A percentile compares a stretch with the other conserved stretches of the same genome.
Conservation (phyloP, 2,888 invertebrate genomes). For the Nasonovia ribisnigri region DNA sequence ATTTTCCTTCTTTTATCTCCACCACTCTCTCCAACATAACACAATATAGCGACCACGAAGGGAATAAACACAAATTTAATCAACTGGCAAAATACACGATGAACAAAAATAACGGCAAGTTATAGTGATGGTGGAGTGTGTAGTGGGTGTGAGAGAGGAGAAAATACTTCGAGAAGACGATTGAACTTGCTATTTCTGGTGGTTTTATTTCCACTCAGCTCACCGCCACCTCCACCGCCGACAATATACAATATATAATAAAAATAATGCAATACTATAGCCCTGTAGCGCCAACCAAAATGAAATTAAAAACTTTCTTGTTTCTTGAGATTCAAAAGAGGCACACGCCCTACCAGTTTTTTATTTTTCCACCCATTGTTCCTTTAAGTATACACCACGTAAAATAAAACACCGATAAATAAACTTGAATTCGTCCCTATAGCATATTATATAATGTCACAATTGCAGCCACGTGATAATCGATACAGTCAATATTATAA, state of each 20-base stretch:
- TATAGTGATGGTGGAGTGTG: background rate
- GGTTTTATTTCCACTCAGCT: background rate
- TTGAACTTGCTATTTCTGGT: background rate
- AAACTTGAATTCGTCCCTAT: background rate
- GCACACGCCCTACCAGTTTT: background rate
- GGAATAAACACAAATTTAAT: slow-evolving; percentile 62
- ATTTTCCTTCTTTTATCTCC: slow-evolving; percentile 32
- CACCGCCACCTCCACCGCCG: background rate
- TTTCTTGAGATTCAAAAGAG: background rate
- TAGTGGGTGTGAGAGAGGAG: background rate
- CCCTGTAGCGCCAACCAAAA: background rate
- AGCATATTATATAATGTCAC: background rate
- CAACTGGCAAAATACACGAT: slow-evolving; percentile 45
- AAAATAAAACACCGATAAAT: background rate
- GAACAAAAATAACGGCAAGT: background rate
- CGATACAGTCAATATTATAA: background rate
- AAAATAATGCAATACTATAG: background rate
- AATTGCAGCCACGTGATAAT: background rate
- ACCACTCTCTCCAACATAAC: background rate
- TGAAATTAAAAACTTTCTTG: slow-evolving; percentile 47
- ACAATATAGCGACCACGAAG: slow-evolving; percentile 26
- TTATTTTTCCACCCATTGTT: background rate
- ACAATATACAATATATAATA: background rate
- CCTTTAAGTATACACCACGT: background rate
- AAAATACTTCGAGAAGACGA: background rate